Evolutionary conservation across 2,888 invertebrate species (phyloP), one percentile per base, ranked within the genome.

Genomic region (Ariolimax columbianus): DNA sequence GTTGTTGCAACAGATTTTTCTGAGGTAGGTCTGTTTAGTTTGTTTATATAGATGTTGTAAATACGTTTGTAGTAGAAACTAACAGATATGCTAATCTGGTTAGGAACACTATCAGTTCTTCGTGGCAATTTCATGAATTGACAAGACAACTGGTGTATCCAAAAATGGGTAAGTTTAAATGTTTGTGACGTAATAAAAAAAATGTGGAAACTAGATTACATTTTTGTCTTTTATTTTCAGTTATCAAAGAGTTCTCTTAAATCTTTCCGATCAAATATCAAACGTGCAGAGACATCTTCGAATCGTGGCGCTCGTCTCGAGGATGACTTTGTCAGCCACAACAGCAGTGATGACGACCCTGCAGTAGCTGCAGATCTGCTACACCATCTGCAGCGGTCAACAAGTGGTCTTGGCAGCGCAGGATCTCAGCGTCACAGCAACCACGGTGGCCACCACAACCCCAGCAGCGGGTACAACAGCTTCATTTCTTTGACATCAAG

Each of bases 261-360:
- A 82, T 47, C 36, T 38, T 66, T 83, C 19, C 77, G 84, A 0
- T 84, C 87, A 36, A 86, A 82, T 55, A 63, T 87, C 9, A 86
- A 84, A 51, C 80, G 81, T 19, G 33, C 84, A 43, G 87, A 87
- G 70, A 80, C 85, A 17, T 36, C 82, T 7, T 86, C 85, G 51
- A 70, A 84, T 26, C 86, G 92, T 79, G 92, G 92, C 2, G 91
- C 92, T 2, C 86, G 90, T 40, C 91, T 90, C 0, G 92, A 92
- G 82, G 91, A 91, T 72, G 92, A 92, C 86, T 92, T 92, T 86
- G 86, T 91, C 82, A 88, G 90, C 47, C 78, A 88, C 84, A 89
- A 89, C 59, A 90, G 91, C 14, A 90, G 89, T 84, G 89, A 89
- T 43, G 91, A 91, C 84, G 91, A 91, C 19, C 40, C 30, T 23